These are phyloP conservation scores for Xestoiulus laeticollis DNA, from an alignment of 2,888 invertebrate genomes.

Conservation along the genomic window DNA sequence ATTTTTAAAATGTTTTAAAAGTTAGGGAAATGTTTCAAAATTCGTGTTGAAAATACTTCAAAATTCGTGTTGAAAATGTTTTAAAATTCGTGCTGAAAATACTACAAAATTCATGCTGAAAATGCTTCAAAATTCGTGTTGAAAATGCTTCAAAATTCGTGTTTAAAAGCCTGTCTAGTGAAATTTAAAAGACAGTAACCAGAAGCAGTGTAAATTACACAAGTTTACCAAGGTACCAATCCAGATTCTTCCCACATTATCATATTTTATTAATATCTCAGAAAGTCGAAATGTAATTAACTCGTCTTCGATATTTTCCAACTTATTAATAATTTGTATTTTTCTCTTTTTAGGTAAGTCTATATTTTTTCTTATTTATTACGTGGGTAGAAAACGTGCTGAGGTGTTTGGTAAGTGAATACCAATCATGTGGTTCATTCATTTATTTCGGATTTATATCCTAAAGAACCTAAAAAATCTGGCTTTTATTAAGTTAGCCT, in stretches of 20 bases:
- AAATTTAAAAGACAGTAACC: too few relatives aligned
- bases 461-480: neutral
- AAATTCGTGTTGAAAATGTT: too few relatives aligned
- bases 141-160: too few relatives aligned
- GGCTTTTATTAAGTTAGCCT: constrained; percentile 6
- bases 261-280: neutral
- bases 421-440: neutral
- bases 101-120: too few relatives aligned
- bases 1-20: too few relatives aligned
- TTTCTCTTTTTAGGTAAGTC: constrained; percentile 21
- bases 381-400: constrained; percentile 21
- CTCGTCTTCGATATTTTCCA: neutral
- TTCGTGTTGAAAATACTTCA: too few relatives aligned
- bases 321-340: neutral
- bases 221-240: neutral
- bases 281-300: neutral
- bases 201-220: too few relatives aligned
- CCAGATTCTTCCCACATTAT: too few relatives aligned
- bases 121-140: too few relatives aligned
- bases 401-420: constrained; percentile 37
- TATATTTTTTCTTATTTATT: neutral
- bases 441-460: neutral
- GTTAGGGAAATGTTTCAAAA: too few relatives aligned
- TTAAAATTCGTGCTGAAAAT: too few relatives aligned
- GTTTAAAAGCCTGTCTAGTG: too few relatives aligned